A percentile compares a stretch with the other conserved stretches of the same genome.
Evolutionary conservation across 2,797 vertebrate species (phyloP).

Genomic region (Leuciscus waleckii): DNA sequence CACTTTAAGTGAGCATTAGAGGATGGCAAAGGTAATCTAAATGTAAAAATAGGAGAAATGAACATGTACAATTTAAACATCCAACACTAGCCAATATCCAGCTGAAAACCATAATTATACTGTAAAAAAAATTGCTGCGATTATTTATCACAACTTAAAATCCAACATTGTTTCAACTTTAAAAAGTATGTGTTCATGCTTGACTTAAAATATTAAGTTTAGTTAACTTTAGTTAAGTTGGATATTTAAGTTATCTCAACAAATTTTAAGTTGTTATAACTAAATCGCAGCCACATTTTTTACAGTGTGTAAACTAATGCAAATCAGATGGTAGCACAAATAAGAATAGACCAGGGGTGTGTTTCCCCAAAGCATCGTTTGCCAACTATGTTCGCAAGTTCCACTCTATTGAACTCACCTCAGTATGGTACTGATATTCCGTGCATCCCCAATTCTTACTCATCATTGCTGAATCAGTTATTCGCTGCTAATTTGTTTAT

Average conservation of each 20-base stretch:
- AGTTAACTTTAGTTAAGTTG: too few relatives aligned
- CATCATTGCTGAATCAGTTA: slow-evolving; percentile 11
- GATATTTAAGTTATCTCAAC: too few relatives aligned
- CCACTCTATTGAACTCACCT: background rate
- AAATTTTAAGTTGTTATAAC: too few relatives aligned
- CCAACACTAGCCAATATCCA: background rate
- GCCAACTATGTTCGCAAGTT: background rate
- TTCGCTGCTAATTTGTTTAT: slow-evolving; percentile 27
- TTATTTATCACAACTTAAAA: too few relatives aligned
- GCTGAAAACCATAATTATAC: background rate
- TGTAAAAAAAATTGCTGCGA: too few relatives aligned
- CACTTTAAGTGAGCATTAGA: background rate
- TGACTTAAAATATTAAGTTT: too few relatives aligned
- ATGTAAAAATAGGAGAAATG: background rate
- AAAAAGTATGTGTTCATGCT: too few relatives aligned
- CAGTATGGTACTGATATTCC: background rate
- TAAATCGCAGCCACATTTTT: too few relatives aligned
- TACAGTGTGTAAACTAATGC: background rate
- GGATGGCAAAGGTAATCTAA: background rate
- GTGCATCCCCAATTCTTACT: background rate
- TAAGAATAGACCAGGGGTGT: background rate
- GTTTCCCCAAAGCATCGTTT: too few relatives aligned
- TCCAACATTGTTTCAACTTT: too few relatives aligned
- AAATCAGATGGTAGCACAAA: background rate
- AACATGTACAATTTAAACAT: background rate